These are phyloP conservation scores for Zootoca vivipara DNA, from an alignment of 2,113 vertebrate species.

Conservation along the genomic window DNA sequence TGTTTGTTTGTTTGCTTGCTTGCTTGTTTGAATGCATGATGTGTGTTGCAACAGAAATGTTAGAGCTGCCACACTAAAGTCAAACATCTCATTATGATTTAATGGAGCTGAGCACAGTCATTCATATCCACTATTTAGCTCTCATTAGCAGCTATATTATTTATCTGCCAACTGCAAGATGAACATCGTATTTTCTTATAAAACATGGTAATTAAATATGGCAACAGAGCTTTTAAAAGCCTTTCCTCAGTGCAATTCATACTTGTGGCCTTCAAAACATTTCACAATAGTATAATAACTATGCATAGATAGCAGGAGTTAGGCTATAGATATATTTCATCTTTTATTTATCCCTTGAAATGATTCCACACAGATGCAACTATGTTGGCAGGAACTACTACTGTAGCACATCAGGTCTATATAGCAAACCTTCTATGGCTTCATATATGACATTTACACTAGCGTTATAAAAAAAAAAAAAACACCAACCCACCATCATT, in stretches of 20 bases:
- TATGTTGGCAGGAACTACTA: not conserved
- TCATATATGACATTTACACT: not conserved
- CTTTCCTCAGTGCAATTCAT: not conserved
- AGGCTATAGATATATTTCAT: not conserved
- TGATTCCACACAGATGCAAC: not conserved
- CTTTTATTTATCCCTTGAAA: constrained; percentile 39
- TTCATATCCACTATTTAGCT: not conserved
- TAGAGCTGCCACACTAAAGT: not conserved
- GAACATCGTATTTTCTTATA: not conserved
- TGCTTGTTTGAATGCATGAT: not conserved
- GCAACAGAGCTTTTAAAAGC: not conserved
- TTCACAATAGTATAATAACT: constrained; percentile 10
- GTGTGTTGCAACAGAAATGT: not conserved
- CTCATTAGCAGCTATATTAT: not conserved
- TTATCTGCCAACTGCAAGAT: not conserved
- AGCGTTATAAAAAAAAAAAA: not conserved
- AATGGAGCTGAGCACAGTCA: not conserved
- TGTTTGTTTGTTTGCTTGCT: not conserved
- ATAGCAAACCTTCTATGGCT: not conserved
- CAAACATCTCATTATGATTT: accelerated
- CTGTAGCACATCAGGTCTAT: not conserved
- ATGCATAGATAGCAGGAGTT: not conserved
- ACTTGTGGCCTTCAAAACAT: not conserved
- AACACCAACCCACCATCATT: not conserved
- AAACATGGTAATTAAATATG: not conserved